A percentile compares a stretch with the other conserved stretches of the same genome.
phyloP scores from a whole-genome alignment of 2,113 vertebrate genomes.

The Pheucticus melanocephalus region DNA sequence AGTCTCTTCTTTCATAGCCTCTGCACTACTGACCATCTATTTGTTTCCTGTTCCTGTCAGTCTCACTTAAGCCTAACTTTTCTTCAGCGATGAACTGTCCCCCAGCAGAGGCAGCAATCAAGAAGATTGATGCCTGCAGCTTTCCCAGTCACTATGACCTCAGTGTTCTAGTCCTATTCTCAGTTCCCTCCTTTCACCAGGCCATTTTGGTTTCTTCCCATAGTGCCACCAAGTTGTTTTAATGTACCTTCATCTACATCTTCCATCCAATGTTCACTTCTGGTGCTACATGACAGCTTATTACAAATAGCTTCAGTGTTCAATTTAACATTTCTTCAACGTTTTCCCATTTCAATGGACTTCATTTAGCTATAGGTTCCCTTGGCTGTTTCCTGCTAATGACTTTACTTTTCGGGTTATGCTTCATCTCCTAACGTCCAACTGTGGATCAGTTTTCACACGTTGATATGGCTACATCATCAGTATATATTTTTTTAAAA shows the following conservation, averaged over 20 bases:
- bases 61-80: conserved; percentile 20
- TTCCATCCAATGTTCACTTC: neutral
- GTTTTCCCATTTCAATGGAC: neutral
- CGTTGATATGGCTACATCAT: neutral
- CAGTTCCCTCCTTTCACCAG: neutral
- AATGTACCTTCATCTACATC: neutral
- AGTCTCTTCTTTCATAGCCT: neutral
- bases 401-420: neutral
- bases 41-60: conserved; percentile 16
- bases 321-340: neutral
- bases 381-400: neutral
- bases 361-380: neutral
- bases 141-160: neutral
- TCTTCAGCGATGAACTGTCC: neutral
- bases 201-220: neutral
- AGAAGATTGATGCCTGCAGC: neutral
- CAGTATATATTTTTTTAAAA: neutral
- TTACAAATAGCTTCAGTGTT: neutral
- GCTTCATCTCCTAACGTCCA: neutral
- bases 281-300: neutral
- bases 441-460: neutral
- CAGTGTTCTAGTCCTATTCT: neutral
- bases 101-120: neutral
- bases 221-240: neutral
- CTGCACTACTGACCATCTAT: neutral